phyloP scores from a whole-genome alignment of 2,113 vertebrate genomes.

The Redunca redunca region DNA sequence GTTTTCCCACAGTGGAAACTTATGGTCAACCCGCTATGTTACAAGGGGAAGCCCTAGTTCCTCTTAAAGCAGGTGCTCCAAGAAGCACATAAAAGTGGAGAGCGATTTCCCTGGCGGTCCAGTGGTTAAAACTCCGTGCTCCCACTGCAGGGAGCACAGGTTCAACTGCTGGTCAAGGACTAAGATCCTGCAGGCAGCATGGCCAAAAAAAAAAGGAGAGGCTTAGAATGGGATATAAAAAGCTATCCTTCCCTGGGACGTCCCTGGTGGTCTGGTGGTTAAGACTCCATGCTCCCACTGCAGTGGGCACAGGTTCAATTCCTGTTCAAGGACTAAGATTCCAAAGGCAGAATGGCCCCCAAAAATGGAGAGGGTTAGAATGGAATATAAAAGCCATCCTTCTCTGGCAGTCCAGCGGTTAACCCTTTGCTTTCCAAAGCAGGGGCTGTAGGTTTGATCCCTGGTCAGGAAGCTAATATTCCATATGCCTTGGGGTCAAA shows the following conservation, averaged over 20 bases:
- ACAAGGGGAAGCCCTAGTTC: background rate
- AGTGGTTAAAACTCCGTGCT: background rate
- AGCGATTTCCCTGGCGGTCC: background rate
- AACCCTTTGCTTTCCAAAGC: background rate
- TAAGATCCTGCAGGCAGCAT: background rate
- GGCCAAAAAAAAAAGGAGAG: background rate
- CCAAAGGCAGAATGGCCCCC: background rate
- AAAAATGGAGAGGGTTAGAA: background rate
- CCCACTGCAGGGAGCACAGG: background rate
- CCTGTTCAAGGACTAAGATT: background rate
- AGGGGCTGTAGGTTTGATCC: background rate
- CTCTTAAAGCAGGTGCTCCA: background rate
- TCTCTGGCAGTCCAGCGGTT: background rate
- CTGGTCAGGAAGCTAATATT: background rate
- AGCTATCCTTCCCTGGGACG: background rate
- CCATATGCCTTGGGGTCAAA: background rate
- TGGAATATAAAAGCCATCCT: background rate
- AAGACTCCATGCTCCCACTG: background rate
- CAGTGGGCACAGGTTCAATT: background rate
- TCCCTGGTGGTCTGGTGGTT: background rate
- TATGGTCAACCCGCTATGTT: accelerated
- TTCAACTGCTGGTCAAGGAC: background rate
- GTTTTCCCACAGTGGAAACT: background rate
- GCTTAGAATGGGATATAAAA: background rate
- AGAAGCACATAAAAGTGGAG: background rate